phyloP scores from a whole-genome alignment of 1,140 invertebrate genomes.

The Bombyx mori region ASM3026992v2 NC_085132.1:6061001-6061500 shows the following conservation, averaged over 20 bases:
- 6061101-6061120: constrained; percentile 58
- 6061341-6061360: constrained; percentile 18
- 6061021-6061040: constrained; percentile 63
- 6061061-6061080: constrained; percentile 66
- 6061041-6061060: constrained; percentile 65
- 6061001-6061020: constrained; percentile 47
- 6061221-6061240: constrained; percentile 40
- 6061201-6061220: constrained; percentile 47
- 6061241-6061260: constrained; percentile 65
- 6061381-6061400: constrained; percentile 49
- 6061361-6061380: constrained; percentile 18
- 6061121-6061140: constrained; percentile 36
- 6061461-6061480: constrained; percentile 66
- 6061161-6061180: constrained; percentile 60
- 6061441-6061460: constrained; percentile 68
- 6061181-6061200: constrained; percentile 49
- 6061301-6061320: constrained; percentile 41
- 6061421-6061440: constrained; percentile 49
- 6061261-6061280: constrained; percentile 72
- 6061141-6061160: constrained; percentile 56
- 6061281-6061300: constrained; percentile 62
- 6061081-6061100: constrained; percentile 64
- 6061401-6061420: constrained; percentile 49
- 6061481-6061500: constrained; percentile 62
- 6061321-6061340: constrained; percentile 18